phyloP scores from a whole-genome alignment of 1,140 invertebrate genomes.

The Choristoneura fumiferana region DNA sequence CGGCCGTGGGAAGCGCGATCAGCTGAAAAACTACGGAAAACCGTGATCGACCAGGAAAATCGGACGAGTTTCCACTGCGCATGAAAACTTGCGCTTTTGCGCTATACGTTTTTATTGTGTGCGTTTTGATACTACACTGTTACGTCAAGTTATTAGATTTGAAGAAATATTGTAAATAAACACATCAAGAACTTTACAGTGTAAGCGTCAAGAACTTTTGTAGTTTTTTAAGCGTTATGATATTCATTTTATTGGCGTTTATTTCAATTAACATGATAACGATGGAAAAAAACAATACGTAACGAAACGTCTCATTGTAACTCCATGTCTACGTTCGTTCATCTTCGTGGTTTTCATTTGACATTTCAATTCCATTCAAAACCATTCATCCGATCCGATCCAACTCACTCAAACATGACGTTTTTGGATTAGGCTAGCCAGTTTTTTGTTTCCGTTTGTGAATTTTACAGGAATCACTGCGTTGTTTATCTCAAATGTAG shows the following conservation, averaged over 20 bases:
- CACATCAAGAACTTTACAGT: too few relatives aligned
- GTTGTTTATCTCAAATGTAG: conserved; percentile 59
- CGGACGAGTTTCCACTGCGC: conserved; percentile 65
- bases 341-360: too few relatives aligned
- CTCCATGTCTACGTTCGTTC: too few relatives aligned
- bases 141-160: conserved; percentile 16
- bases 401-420: conserved; percentile 42
- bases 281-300: too few relatives aligned
- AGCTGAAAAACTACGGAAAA: conserved; percentile 75
- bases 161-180: too few relatives aligned
- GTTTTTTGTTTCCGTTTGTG: conserved; percentile 59
- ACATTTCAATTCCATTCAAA: conserved; percentile 3
- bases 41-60: conserved; percentile 69
- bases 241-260: neutral
- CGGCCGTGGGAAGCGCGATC: conserved; percentile 70
- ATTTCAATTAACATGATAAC: too few relatives aligned
- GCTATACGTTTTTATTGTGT: conserved; percentile 40
- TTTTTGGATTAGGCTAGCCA: conserved; percentile 51
- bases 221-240: too few relatives aligned
- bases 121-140: conserved; percentile 2
- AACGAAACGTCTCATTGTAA: too few relatives aligned
- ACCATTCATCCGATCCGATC: neutral
- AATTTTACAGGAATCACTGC: conserved; percentile 47
- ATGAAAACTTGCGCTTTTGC: conserved; percentile 71
- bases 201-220: too few relatives aligned